phyloP scores from a whole-genome alignment of 2,888 invertebrate species.

The Tiliacea citrago region DNA sequence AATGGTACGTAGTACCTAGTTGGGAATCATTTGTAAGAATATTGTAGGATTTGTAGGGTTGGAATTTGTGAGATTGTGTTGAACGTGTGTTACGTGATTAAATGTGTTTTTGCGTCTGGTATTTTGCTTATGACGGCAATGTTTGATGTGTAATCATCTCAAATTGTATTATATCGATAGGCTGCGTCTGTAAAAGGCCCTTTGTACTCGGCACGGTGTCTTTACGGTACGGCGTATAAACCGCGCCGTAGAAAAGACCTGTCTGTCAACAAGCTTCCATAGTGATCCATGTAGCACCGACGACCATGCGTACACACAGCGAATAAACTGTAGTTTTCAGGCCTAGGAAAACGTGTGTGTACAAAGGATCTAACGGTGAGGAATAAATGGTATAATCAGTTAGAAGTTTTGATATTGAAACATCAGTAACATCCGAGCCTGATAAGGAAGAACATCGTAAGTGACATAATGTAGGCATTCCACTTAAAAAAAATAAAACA shows the following conservation, averaged over 20 bases:
- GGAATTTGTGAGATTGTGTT: slow-evolving; percentile 5
- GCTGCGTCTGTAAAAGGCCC: no score
- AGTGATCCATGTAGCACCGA: no score
- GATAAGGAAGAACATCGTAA: no score
- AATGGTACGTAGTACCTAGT: slow-evolving; percentile 16
- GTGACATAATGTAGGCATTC: no score
- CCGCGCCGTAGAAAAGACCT: no score
- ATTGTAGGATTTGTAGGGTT: neutral
- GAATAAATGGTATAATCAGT: neutral
- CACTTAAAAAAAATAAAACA: no score
- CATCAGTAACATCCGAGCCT: neutral
- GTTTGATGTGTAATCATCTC: neutral
- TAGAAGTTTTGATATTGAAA: neutral
- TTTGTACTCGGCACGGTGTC: no score
- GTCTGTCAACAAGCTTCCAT: no score
- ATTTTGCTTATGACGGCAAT: neutral
- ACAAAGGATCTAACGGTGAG: neutral
- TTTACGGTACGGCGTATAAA: no score
- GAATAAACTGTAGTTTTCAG: no score
- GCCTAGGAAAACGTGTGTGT: no score
- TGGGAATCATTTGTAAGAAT: slow-evolving; percentile 2
- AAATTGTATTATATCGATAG: neutral
- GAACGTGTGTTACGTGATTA: slow-evolving; percentile 13
- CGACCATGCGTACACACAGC: no score
- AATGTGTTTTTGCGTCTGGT: neutral